Evolutionary conservation across 2,888 invertebrate species (phyloP), one percentile per base, ranked within the genome.

Genomic region (Odiellus spinosus): DNA sequence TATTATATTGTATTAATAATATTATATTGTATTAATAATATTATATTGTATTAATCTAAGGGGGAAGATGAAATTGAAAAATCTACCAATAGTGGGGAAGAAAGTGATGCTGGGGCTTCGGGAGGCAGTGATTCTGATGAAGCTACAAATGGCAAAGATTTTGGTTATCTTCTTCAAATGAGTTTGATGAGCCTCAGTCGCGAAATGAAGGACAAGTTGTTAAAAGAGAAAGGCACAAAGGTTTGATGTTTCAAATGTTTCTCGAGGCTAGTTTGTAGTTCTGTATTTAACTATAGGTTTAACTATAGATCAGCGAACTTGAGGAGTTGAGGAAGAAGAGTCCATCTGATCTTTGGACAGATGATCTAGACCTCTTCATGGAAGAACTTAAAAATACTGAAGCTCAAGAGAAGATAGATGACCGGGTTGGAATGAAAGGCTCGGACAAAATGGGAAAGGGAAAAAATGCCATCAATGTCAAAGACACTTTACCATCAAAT

Each of bases 111-210:
- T 35, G 48, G 42, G 14, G 59, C 62, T 3, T 60, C 59, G 10
- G n/a, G n/a, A n/a, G n/a, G n/a, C n/a, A 60, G 59, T 5, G 60
- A 59, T 8, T 56, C 54, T 11, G n/a, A n/a, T n/a, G n/a, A n/a
- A n/a, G n/a, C n/a, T n/a, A n/a, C n/a, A n/a, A n/a, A n/a, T n/a
- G 68, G 65, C 2, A 64, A 65, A 14, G 84, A 86, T 64, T 93
- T 76, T 65, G 87, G 95, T 69, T 98, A 98, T 66, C 73, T 98
- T 40, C 73, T 98, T 50, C 86, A 87, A 15, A 90, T 96, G 91
- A 80, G 84, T 0, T 79, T 96, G 78, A 91, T 91, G 90, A 82
- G 78, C 75, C 71, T 96, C 55, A 91, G 93, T 0, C 80, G 82
- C 55, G 96, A 96, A 67, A 80, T 77, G 63, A 93, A 93, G 60